Percentiles rank a stretch among this genome's conserved stretches.
phyloP scores from a whole-genome alignment of 92 coral and sea anemone genomes.

The Isaurus tuberculatus region DNA sequence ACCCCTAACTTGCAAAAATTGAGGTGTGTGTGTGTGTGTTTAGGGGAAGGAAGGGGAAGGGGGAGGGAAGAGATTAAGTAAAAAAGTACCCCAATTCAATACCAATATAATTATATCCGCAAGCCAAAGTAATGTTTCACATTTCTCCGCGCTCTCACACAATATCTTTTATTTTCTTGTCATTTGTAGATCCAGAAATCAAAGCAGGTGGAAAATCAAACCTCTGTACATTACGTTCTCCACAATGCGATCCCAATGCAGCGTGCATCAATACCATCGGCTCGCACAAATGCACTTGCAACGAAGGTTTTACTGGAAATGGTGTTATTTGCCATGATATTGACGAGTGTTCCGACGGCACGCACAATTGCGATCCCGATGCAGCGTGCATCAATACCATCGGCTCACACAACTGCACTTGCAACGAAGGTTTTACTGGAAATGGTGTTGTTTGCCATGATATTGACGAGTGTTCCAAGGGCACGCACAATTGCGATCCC shows the following conservation, averaged over 20 bases:
- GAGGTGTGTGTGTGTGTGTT: too few relatives aligned
- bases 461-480: slow-evolving; percentile 43
- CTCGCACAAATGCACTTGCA: background rate
- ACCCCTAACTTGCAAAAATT: too few relatives aligned
- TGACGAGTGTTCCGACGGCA: slow-evolving; percentile 12
- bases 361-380: background rate
- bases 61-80: too few relatives aligned
- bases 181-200: background rate
- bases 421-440: background rate
- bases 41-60: too few relatives aligned
- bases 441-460: slow-evolving; percentile 25
- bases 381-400: background rate
- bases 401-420: background rate
- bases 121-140: background rate
- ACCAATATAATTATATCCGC: background rate
- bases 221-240: background rate
- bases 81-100: too few relatives aligned
- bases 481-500: slow-evolving; percentile 37
- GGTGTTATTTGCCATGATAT: background rate
- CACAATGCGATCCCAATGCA: slow-evolving; percentile 20
- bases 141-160: background rate
- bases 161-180: background rate
- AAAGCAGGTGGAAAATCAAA: background rate
- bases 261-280: slow-evolving; percentile 21
- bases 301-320: background rate